These are phyloP conservation scores for Furcifer pardalis DNA, from an alignment of 2,797 vertebrate genomes.

Conservation along the genomic window DNA sequence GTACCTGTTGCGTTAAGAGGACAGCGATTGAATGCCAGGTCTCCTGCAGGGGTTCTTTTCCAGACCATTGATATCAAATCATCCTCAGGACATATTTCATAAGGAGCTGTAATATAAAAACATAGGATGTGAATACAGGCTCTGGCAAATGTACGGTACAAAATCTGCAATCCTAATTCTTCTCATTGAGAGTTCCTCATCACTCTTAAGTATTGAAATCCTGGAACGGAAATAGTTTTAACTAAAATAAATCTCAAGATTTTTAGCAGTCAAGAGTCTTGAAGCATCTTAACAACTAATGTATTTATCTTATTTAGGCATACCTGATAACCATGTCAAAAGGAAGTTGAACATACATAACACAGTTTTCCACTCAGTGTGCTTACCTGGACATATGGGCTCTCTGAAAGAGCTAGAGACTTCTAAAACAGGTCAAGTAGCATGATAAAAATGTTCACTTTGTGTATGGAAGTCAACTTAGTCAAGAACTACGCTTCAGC, in stretches of 20 bases:
- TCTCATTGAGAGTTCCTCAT: constrained; percentile 16
- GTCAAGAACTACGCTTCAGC: background rate
- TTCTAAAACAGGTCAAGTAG: background rate
- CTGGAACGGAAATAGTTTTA: background rate
- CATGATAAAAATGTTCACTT: no score
- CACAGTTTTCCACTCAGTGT: no score
- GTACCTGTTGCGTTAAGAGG: constrained; percentile 97
- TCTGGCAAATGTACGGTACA: constrained; percentile 26
- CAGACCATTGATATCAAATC: constrained; percentile 97
- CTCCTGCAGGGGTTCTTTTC: constrained; percentile 96
- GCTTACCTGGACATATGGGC: background rate
- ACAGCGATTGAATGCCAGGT: constrained; percentile 95
- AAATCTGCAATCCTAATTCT: constrained; percentile 2
- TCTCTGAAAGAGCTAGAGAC: background rate
- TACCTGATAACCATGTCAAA: background rate
- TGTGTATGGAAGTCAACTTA: background rate
- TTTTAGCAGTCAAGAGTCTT: background rate
- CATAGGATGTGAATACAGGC: constrained; percentile 44
- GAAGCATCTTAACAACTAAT: no score
- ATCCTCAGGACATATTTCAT: constrained; percentile 98
- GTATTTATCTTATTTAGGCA: background rate
- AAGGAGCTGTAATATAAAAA: constrained; percentile 87
- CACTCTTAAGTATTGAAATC: constrained; percentile 27
- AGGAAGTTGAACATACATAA: no score
- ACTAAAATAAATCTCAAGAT: background rate